phyloP scores from a whole-genome alignment of 1,140 invertebrate species.

The Eueides isabella region DNA sequence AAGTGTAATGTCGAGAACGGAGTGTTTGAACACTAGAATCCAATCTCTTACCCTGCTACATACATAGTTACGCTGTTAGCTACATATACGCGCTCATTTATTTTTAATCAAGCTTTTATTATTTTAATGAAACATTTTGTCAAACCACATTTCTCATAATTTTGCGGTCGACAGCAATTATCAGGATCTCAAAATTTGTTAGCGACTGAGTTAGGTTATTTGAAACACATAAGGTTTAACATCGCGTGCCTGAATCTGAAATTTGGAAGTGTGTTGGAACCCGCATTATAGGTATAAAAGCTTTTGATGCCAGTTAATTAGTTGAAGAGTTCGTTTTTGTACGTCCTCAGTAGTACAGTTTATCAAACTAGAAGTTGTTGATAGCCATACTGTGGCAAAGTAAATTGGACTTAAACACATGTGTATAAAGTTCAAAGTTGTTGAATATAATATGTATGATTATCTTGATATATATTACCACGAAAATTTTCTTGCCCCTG shows the following conservation, averaged over 20 bases:
- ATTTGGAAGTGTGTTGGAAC: constrained; percentile 27
- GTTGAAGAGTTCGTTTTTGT: constrained; percentile 46
- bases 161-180: constrained; percentile 21
- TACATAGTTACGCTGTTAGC: no score
- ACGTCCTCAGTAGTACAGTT: constrained; percentile 27
- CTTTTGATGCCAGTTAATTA: constrained; percentile 56
- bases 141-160: background rate
- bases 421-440: background rate
- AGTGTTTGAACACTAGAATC: no score
- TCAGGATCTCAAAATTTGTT: constrained; percentile 1
- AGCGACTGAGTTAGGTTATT: constrained; percentile 1
- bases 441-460: background rate
- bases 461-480: constrained; percentile 19
- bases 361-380: constrained; percentile 29
- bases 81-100: no score
- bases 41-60: no score
- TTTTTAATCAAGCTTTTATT: no score
- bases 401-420: background rate
- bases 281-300: constrained; percentile 44
- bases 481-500: constrained; percentile 30
- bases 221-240: constrained; percentile 12
- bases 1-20: no score
- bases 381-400: background rate
- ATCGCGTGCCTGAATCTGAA: constrained; percentile 22
- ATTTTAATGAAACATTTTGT: background rate